Evolutionary conservation across 2,797 vertebrate genomes (phyloP).

Genomic region (Avahi laniger): DNA sequence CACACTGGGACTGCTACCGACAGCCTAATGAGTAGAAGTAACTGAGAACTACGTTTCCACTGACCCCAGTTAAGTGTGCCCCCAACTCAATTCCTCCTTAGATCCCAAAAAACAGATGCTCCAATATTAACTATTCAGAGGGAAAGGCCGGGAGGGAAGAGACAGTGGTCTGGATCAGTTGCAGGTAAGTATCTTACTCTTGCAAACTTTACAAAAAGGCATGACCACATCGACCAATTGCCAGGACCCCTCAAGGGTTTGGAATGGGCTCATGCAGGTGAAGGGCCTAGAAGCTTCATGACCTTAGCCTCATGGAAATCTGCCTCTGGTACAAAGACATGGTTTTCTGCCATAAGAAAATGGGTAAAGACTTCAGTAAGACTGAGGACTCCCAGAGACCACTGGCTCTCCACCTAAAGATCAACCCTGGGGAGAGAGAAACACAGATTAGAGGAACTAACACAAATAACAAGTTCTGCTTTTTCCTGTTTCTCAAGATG

Average conservation of each 20-base stretch:
- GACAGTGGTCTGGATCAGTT: neutral
- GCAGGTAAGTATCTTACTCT: too few species aligned
- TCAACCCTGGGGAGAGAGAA: neutral
- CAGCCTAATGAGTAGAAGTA: neutral
- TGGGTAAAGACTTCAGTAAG: neutral
- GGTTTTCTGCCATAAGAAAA: neutral
- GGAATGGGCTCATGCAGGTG: neutral
- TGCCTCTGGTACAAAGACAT: neutral
- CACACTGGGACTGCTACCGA: too few species aligned
- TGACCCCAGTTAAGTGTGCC: neutral
- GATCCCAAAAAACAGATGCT: neutral
- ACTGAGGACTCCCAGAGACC: accelerated
- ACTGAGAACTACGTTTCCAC: neutral
- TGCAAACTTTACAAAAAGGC: neutral
- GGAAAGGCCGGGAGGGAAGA: neutral
- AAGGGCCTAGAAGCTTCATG: neutral
- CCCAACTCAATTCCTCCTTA: neutral
- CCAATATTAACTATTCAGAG: neutral
- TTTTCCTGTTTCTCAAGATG: neutral
- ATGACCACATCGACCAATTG: too few species aligned
- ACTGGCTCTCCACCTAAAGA: neutral
- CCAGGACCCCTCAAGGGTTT: neutral
- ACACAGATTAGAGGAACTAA: neutral
- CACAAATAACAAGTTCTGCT: neutral
- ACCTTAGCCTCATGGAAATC: neutral